Evolutionary conservation across 2,797 vertebrate genomes (phyloP).

Genomic region (Argyrosomus regius): DNA sequence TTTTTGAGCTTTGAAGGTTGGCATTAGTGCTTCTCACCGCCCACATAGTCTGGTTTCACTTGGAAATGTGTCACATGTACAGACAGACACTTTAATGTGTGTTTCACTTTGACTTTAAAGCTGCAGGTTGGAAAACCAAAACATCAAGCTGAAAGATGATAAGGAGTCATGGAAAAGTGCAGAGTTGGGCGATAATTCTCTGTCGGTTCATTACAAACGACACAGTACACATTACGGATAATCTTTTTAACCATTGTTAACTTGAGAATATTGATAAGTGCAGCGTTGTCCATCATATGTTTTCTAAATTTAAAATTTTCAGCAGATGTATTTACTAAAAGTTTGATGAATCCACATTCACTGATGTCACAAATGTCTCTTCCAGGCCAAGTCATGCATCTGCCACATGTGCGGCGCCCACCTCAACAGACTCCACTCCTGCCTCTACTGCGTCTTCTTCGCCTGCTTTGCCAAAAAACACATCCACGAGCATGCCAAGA

Average conservation of each 20-base stretch:
- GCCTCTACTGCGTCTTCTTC: slow-evolving; percentile 98
- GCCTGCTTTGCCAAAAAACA: slow-evolving; percentile 99
- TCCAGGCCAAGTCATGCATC: slow-evolving; percentile 97
- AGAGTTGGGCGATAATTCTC: neutral
- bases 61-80: neutral
- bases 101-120: neutral
- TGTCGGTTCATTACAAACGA: neutral
- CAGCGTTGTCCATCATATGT: too few species aligned
- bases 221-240: neutral
- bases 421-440: slow-evolving; percentile 97
- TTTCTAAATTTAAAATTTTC: neutral
- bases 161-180: neutral
- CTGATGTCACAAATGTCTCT: neutral
- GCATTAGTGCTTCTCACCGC: too few species aligned
- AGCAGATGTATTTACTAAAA: neutral
- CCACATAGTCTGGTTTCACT: neutral
- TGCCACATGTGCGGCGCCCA: slow-evolving; percentile 98
- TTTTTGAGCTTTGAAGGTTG: too few species aligned
- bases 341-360: neutral
- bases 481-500: slow-evolving; percentile 98
- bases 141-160: neutral
- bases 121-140: neutral
- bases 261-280: neutral
- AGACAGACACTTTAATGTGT: neutral
- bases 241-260: neutral